A percentile compares a stretch with the other conserved stretches of the same genome.
These are phyloP conservation scores for Penaeus indicus DNA, from an alignment of 1,140 invertebrate species.

Conservation along the genomic window DNA sequence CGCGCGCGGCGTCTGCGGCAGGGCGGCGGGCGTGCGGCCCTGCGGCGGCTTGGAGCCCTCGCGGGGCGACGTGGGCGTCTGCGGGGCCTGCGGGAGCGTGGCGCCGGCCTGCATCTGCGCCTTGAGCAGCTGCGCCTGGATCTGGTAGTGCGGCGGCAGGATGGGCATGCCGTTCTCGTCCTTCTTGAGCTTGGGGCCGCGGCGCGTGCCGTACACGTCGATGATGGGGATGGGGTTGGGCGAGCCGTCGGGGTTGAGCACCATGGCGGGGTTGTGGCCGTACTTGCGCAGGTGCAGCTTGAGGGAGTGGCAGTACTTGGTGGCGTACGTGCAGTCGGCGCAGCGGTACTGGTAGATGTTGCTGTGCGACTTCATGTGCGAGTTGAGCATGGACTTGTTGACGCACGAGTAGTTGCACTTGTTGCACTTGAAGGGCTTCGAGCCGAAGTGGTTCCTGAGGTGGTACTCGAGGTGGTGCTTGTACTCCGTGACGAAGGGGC, in stretches of 20 bases:
- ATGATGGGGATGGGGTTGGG: constrained; percentile 89
- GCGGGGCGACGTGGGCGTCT: constrained; percentile 68
- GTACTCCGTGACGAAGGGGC: constrained; percentile 97
- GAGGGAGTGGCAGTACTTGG: constrained; percentile 98
- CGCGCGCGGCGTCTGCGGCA: constrained; percentile 45
- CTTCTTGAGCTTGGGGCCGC: constrained; percentile 81
- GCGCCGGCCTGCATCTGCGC: constrained; percentile 68
- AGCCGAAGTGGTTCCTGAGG: constrained; percentile 93
- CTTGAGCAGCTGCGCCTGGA: constrained; percentile 71
- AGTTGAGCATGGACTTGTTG: constrained; percentile 99
- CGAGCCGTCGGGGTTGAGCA: constrained; percentile 88
- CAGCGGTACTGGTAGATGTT: constrained; percentile 97
- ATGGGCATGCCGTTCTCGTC: constrained; percentile 67
- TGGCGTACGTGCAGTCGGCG: constrained; percentile 94
- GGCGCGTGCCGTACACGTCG: constrained; percentile 88
- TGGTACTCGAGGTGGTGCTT: constrained; percentile 99
- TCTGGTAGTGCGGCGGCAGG: constrained; percentile 70
- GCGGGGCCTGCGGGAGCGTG: constrained; percentile 71
- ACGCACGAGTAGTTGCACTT: constrained; percentile 95
- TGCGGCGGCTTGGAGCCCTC: constrained; percentile 18
- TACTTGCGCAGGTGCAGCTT: constrained; percentile 97
- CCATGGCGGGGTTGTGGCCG: constrained; percentile 85
- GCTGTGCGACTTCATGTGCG: constrained; percentile 98
- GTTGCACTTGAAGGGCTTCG: constrained; percentile 96
- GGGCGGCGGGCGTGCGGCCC: constrained; percentile 15